Percentiles rank a stretch among this genome's conserved stretches.
These are phyloP conservation scores for Prionace glauca DNA, from an alignment of 2,797 vertebrate genomes.

Conservation along the genomic window DNA sequence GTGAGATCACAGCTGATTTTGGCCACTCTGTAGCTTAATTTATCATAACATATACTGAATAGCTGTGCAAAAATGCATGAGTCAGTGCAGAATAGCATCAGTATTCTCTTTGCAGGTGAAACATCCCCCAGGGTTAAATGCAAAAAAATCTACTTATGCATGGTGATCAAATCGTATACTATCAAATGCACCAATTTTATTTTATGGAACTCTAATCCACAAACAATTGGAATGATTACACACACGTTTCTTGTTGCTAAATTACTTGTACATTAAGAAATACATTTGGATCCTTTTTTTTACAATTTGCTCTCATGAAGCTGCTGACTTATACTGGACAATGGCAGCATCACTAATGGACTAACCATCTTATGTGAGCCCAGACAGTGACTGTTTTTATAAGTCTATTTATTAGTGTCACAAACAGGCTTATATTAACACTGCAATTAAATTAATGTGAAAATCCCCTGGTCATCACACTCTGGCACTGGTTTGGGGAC, in stretches of 20 bases:
- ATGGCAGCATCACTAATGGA: neutral
- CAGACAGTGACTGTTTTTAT: neutral
- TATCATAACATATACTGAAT: neutral
- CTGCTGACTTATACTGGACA: neutral
- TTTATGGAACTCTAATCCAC: neutral
- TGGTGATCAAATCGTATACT: neutral
- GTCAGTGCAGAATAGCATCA: neutral
- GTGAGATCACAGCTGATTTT: slow-evolving; percentile 51
- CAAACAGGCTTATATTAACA: too few relatives aligned
- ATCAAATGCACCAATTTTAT: neutral
- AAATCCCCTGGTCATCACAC: too few relatives aligned
- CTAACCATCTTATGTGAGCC: neutral
- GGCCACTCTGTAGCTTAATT: neutral
- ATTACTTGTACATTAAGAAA: neutral
- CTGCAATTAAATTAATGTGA: too few relatives aligned
- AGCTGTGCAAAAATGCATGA: neutral
- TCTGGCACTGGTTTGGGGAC: too few relatives aligned
- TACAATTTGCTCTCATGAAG: neutral
- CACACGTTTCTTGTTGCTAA: neutral
- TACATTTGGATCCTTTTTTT: neutral
- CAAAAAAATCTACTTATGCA: neutral
- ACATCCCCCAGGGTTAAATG: neutral
- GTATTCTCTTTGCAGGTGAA: neutral
- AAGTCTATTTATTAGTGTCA: too few relatives aligned
- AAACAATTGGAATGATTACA: neutral